phyloP scores from a whole-genome alignment of 2,797 vertebrate genomes.

The Hyperoplus immaculatus region DNA sequence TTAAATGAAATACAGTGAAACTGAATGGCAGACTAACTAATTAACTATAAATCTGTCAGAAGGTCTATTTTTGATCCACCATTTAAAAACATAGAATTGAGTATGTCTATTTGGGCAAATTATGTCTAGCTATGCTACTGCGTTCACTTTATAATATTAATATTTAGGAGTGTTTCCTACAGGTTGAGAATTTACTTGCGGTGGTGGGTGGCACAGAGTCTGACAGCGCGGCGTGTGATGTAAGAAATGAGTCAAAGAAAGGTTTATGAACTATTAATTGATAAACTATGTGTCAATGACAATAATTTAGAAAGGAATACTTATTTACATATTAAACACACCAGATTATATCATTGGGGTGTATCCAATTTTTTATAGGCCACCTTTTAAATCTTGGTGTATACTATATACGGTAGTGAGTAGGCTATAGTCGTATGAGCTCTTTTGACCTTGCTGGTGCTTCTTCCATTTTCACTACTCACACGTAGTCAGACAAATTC shows the following conservation, averaged over 20 bases:
- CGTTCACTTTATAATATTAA: not conserved
- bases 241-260: too few species aligned
- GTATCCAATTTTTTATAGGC: too few species aligned
- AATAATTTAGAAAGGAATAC: too few species aligned
- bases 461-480: constrained; percentile 56
- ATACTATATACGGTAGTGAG: constrained; percentile 1
- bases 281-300: too few species aligned
- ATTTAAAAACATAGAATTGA: not conserved
- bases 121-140: not conserved
- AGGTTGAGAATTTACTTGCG: too few species aligned
- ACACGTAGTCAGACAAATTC: constrained; percentile 48
- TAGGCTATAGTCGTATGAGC: constrained; percentile 6
- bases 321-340: too few species aligned
- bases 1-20: not conserved
- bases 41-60: not conserved
- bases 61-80: not conserved
- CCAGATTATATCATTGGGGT: not conserved
- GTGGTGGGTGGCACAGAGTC: too few species aligned
- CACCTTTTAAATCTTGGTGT: not conserved
- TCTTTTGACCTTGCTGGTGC: constrained; percentile 55
- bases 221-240: too few species aligned
- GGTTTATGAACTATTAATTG: too few species aligned
- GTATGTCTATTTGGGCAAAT: too few species aligned
- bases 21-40: not conserved
- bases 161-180: not conserved